These are phyloP conservation scores for Dysdera silvatica DNA, from an alignment of 1,140 invertebrate species.

Conservation along the genomic window DNA sequence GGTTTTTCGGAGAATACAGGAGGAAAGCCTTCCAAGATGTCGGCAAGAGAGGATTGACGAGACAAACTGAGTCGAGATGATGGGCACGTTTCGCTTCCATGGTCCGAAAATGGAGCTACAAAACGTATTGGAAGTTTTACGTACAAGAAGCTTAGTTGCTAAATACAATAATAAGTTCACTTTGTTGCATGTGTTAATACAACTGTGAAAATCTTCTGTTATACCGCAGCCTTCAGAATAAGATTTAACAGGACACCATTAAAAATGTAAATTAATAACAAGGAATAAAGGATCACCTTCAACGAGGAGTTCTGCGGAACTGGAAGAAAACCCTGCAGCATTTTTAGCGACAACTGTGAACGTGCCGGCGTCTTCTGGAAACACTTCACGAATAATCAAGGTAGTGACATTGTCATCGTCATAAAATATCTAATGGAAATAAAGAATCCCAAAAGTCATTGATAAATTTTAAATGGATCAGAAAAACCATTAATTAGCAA, in stretches of 20 bases:
- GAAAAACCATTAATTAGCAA: no score
- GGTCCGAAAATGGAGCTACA: slow-evolving; percentile 67
- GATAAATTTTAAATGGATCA: no score
- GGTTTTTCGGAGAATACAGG: slow-evolving; percentile 85
- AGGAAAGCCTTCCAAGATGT: slow-evolving; percentile 83
- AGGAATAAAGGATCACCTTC: slow-evolving; percentile 54
- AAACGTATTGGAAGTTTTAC: background rate
- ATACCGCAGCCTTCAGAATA: no score
- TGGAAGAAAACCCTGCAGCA: slow-evolving; percentile 81
- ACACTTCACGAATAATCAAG: slow-evolving; percentile 87
- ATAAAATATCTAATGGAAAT: slow-evolving; percentile 68
- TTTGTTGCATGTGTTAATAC: no score
- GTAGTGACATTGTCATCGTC: slow-evolving; percentile 86
- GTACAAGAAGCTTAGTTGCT: background rate
- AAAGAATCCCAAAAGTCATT: no score
- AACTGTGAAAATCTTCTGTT: no score
- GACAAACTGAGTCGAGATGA: slow-evolving; percentile 71
- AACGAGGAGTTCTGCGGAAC: slow-evolving; percentile 78
- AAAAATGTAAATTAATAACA: background rate
- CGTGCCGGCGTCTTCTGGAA: slow-evolving; percentile 91
- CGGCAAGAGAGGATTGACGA: slow-evolving; percentile 77
- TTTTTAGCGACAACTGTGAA: slow-evolving; percentile 97
- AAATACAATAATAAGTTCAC: no score
- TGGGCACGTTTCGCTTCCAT: slow-evolving; percentile 72
- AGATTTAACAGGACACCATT: no score